phyloP scores from a whole-genome alignment of 1,140 invertebrate genomes.

The Drosophila azteca region DNA sequence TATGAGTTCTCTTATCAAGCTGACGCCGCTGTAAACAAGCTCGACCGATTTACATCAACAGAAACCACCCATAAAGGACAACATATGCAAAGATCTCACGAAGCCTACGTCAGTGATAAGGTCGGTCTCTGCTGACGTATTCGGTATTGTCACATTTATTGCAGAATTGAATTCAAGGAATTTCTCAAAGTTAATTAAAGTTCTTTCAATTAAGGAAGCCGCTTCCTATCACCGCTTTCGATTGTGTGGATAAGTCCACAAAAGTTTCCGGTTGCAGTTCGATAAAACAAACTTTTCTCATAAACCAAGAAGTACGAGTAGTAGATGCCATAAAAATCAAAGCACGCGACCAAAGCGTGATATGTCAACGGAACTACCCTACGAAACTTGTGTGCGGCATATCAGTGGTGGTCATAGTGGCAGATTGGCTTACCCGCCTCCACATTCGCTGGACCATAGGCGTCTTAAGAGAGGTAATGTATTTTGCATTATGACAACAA shows the following conservation, averaged over 20 bases:
- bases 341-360: conserved; percentile 54
- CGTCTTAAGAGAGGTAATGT: not conserved
- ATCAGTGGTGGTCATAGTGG: not conserved
- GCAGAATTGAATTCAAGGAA: conserved; percentile 7
- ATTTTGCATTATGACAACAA: not conserved
- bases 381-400: not conserved
- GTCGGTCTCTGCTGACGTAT: conserved; percentile 35
- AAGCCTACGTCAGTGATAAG: conserved; percentile 60
- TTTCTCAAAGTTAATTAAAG: conserved; percentile 44
- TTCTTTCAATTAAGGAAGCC: conserved; percentile 42
- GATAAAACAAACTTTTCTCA: conserved; percentile 41
- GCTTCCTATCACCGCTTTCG: conserved; percentile 24
- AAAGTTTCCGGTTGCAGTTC: conserved; percentile 34
- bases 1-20: conserved; percentile 45
- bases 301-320: conserved; percentile 18
- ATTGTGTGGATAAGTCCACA: conserved; percentile 26
- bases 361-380: conserved; percentile 25
- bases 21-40: conserved; percentile 56
- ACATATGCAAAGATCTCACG: conserved; percentile 26
- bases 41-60: conserved; percentile 34
- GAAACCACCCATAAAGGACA: conserved; percentile 18
- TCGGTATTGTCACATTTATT: conserved; percentile 20
- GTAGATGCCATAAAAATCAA: conserved; percentile 26
- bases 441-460: too few species aligned
- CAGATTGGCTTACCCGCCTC: too few species aligned